phyloP scores from a whole-genome alignment of 2,888 invertebrate species.

The Tanypteryx hageni region DNA sequence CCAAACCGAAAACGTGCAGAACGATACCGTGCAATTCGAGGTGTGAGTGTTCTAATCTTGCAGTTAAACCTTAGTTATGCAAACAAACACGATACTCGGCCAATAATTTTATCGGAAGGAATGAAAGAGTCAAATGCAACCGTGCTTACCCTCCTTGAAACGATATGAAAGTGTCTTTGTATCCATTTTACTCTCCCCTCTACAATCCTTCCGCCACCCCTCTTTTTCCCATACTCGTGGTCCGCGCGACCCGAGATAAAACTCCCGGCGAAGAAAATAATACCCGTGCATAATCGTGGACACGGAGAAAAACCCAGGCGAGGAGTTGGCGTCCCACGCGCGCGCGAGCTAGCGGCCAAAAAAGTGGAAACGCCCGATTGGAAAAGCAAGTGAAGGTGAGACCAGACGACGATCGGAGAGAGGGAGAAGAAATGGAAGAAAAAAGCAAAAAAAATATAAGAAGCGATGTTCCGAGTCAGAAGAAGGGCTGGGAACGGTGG shows the following conservation, averaged over 20 bases:
- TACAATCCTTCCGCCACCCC: background rate
- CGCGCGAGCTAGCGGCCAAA: background rate
- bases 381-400: background rate
- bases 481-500: background rate
- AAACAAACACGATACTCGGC: too few species aligned
- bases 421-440: background rate
- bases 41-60: too few species aligned
- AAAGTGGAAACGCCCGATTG: background rate
- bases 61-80: too few species aligned
- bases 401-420: too few species aligned
- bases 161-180: too few species aligned
- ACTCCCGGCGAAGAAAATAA: conserved; percentile 8
- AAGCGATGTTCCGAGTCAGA: background rate
- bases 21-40: too few species aligned
- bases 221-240: background rate
- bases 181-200: background rate
- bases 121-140: too few species aligned
- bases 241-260: background rate
- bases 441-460: background rate
- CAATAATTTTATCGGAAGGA: too few species aligned
- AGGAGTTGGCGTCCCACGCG: conserved; percentile 13
- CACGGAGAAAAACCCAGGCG: background rate
- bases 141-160: too few species aligned
- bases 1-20: too few species aligned
- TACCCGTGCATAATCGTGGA: background rate